Evolutionary conservation across 2,797 vertebrate genomes (phyloP).

Genomic region (Pantherophis vulpinus): DNA sequence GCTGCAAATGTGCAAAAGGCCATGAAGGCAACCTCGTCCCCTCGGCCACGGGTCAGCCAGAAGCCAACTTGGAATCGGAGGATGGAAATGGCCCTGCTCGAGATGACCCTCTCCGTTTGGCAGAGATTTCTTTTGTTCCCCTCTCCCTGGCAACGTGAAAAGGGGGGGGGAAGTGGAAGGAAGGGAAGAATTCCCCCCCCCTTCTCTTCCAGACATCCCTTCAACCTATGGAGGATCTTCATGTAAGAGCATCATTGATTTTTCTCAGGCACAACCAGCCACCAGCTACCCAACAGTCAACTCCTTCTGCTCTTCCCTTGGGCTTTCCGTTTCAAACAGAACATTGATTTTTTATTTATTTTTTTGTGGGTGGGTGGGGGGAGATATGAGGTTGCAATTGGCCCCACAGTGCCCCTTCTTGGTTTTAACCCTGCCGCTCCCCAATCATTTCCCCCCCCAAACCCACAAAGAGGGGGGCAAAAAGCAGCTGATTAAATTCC

Average conservation of each 20-base stretch:
- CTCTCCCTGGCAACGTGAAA: neutral
- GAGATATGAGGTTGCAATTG: constrained; percentile 22
- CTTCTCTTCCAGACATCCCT: neutral
- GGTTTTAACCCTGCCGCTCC: neutral
- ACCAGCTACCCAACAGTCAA: constrained; percentile 23
- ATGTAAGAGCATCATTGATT: constrained; percentile 47
- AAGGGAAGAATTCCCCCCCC: neutral
- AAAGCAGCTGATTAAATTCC: neutral
- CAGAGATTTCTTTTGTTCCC: too few species aligned
- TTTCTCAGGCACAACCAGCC: constrained; percentile 37
- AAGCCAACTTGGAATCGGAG: neutral
- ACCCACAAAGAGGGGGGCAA: too few species aligned
- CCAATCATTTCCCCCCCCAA: neutral
- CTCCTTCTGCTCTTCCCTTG: constrained; percentile 32
- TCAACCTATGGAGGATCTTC: constrained; percentile 13
- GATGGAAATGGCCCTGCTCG: neutral
- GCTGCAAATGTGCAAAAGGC: neutral
- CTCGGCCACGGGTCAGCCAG: neutral
- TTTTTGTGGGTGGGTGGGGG: neutral
- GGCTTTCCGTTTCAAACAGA: constrained; percentile 30
- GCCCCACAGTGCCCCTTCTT: constrained; percentile 39
- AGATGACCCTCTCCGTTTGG: neutral
- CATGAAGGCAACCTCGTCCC: neutral
- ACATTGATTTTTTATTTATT: constrained; percentile 41
- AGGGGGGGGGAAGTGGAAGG: too few species aligned